These are phyloP conservation scores for Nezara viridula DNA, from an alignment of 2,888 invertebrate genomes.

Conservation along the genomic window DNA sequence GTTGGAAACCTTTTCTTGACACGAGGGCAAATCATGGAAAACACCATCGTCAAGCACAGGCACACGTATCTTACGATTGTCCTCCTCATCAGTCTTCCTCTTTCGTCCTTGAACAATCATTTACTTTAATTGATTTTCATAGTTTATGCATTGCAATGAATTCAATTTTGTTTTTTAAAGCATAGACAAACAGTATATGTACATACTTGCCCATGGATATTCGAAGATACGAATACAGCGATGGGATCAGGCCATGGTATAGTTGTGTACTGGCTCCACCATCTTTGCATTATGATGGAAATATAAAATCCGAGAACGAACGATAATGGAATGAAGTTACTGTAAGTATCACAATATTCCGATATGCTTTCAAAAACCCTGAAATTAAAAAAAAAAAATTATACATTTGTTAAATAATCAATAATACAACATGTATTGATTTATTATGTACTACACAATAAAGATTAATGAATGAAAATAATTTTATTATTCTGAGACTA, in stretches of 20 bases:
- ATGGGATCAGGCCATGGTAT: conserved; percentile 91
- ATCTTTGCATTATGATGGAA: conserved; percentile 90
- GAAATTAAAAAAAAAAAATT: conserved; percentile 26
- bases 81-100: conserved; percentile 84
- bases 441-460: too few relatives aligned
- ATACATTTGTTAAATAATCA: neutral
- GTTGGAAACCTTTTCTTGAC: conserved; percentile 92
- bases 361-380: conserved; percentile 87
- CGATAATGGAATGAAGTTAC: conserved; percentile 89
- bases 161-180: neutral
- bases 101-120: conserved; percentile 75
- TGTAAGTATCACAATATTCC: conserved; percentile 87
- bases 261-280: conserved; percentile 88
- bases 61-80: conserved; percentile 88
- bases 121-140: conserved; percentile 20
- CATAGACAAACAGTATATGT: neutral
- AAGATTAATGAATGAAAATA: too few relatives aligned
- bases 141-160: neutral
- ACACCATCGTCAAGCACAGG: conserved; percentile 88
- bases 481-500: too few relatives aligned
- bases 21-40: conserved; percentile 87
- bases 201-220: conserved; percentile 80
- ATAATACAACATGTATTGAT: neutral
- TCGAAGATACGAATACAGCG: conserved; percentile 88
- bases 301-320: conserved; percentile 96